These are phyloP conservation scores for Kryptolebias ocellatus DNA, from an alignment of 2,797 vertebrate genomes.

Conservation along the genomic window DNA sequence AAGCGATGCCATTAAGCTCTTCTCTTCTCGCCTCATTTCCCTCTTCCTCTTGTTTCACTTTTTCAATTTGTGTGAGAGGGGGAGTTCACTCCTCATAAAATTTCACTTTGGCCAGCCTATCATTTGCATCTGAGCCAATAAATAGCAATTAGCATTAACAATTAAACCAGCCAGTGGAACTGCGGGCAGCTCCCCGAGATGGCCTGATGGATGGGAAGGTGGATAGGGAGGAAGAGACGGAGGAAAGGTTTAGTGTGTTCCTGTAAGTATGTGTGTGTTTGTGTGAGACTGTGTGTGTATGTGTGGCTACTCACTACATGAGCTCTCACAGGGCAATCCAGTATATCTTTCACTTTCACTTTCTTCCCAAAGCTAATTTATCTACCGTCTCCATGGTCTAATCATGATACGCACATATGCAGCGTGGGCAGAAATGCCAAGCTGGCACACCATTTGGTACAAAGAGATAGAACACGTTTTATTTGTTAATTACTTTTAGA, in stretches of 20 bases:
- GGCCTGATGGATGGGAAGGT: conserved; percentile 93
- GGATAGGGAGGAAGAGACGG: conserved; percentile 70
- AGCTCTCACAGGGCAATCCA: conserved; percentile 70
- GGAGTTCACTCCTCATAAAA: conserved; percentile 99
- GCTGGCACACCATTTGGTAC: conserved; percentile 62
- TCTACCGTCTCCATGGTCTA: conserved; percentile 72
- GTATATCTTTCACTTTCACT: conserved; percentile 72
- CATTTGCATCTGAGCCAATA: conserved; percentile 99
- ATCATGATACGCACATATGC: conserved; percentile 69
- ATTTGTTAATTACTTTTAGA: conserved; percentile 72
- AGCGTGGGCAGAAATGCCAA: conserved; percentile 68
- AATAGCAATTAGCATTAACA: conserved; percentile 99
- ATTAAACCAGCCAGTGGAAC: conserved; percentile 99
- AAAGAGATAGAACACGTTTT: conserved; percentile 57
- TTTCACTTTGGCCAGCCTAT: conserved; percentile 99
- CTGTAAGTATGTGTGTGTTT: conserved; percentile 34
- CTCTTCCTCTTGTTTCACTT: conserved; percentile 99
- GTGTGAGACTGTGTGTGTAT: conserved; percentile 24
- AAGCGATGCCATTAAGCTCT: conserved; percentile 99
- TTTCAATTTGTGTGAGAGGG: conserved; percentile 99
- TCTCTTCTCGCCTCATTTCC: conserved; percentile 99
- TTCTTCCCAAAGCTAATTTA: conserved; percentile 76
- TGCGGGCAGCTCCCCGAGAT: conserved; percentile 97
- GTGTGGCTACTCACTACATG: conserved; percentile 55
- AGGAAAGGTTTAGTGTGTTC: conserved; percentile 57